Percentiles rank a stretch among this genome's conserved stretches.
phyloP scores from a whole-genome alignment of 2,888 invertebrate species.

The Drosophila testacea region DNA sequence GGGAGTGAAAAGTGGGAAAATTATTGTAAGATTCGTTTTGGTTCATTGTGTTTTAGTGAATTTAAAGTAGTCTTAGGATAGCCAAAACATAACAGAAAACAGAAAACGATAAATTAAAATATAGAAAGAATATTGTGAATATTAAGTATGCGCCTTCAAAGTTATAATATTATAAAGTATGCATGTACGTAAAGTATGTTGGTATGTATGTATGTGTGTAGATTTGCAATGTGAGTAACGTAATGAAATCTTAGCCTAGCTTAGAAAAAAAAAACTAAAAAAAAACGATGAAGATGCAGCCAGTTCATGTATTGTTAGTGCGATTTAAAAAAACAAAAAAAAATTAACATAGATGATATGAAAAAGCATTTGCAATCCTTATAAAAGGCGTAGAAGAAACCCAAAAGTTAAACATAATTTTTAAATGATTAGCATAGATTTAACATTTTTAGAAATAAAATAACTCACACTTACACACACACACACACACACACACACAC shows the following conservation, averaged over 20 bases:
- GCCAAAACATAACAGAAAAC: slow-evolving; percentile 40
- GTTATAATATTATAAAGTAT: slow-evolving; percentile 47
- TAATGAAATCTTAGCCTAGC: slow-evolving; percentile 59
- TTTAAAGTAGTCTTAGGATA: slow-evolving; percentile 62
- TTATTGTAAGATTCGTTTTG: slow-evolving; percentile 38
- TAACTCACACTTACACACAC: slow-evolving; percentile 33
- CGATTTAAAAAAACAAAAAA: slow-evolving; percentile 18
- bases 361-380: slow-evolving; percentile 74
- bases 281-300: slow-evolving; percentile 23
- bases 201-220: slow-evolving; percentile 52
- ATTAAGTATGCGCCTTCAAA: slow-evolving; percentile 84
- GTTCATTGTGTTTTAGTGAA: slow-evolving; percentile 56
- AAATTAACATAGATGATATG: slow-evolving; percentile 34
- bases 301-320: slow-evolving; percentile 70
- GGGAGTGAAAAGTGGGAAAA: slow-evolving; percentile 1
- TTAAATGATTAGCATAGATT: slow-evolving; percentile 70
- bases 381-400: slow-evolving; percentile 62
- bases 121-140: slow-evolving; percentile 78
- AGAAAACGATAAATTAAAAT: slow-evolving; percentile 20
- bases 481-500: slow-evolving; percentile 22
- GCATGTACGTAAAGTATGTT: slow-evolving; percentile 38
- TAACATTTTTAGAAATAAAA: slow-evolving; percentile 64
- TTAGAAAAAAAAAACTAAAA: slow-evolving; percentile 20
- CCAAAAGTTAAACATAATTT: slow-evolving; percentile 81
- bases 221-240: slow-evolving; percentile 54